These are phyloP conservation scores for Merluccius polli DNA, from an alignment of 2,797 vertebrate genomes.

Conservation along the genomic window DNA sequence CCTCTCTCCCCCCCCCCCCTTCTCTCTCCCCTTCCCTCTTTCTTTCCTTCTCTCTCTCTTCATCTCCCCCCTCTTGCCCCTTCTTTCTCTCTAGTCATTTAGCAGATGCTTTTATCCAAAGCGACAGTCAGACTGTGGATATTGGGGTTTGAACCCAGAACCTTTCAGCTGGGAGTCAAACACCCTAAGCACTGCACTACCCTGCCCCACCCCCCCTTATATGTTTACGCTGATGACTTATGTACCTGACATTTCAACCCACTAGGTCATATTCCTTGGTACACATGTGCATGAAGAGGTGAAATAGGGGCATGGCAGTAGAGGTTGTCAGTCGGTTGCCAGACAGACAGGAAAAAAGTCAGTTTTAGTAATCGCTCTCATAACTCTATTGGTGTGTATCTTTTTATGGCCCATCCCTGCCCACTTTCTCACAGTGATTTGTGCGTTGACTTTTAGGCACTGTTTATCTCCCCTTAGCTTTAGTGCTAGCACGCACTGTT, in stretches of 20 bases:
- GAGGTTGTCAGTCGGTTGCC: not conserved
- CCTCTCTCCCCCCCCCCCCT: not conserved
- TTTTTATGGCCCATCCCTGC: not conserved
- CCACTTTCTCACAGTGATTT: constrained; percentile 16
- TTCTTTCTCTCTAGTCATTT: not conserved
- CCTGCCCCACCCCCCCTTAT: constrained; percentile 32
- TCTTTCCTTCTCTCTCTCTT: not conserved
- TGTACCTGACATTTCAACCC: not conserved
- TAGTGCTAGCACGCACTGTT: constrained; percentile 3
- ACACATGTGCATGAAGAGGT: not conserved
- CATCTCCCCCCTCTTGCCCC: too few relatives aligned
- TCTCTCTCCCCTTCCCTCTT: not conserved
- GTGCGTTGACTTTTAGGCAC: not conserved
- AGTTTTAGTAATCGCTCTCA: constrained; percentile 3
- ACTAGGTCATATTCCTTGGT: not conserved
- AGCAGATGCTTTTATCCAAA: not conserved
- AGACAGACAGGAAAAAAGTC: not conserved
- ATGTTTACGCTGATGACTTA: constrained; percentile 14
- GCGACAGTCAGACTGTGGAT: not conserved
- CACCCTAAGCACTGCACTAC: constrained; percentile 23
- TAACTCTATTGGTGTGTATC: not conserved
- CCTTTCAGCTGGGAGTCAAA: not conserved
- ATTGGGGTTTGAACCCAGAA: not conserved
- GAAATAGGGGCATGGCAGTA: not conserved
- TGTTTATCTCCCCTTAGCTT: constrained; percentile 4